Evolutionary conservation across 2,797 vertebrate genomes (phyloP).

Genomic region (Masticophis lateralis): DNA sequence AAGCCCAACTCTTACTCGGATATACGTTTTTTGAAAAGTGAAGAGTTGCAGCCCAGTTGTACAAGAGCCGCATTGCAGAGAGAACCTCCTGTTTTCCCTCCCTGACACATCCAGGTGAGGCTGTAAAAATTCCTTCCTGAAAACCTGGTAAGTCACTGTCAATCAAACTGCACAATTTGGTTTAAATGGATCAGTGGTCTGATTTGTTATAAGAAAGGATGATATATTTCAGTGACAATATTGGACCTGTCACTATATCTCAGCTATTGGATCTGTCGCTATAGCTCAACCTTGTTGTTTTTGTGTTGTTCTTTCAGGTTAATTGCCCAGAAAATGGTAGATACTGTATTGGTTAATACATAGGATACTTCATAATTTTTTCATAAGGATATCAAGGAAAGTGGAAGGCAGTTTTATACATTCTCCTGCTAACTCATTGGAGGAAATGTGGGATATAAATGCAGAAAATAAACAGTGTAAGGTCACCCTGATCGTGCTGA

Average conservation of each 20-base stretch:
- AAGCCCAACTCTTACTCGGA: neutral
- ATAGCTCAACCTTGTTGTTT: neutral
- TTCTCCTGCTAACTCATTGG: neutral
- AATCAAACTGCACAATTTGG: neutral
- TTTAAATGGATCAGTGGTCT: neutral
- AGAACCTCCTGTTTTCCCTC: neutral
- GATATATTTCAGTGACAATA: neutral
- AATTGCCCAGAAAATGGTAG: neutral
- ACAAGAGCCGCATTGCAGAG: neutral
- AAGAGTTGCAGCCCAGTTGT: neutral
- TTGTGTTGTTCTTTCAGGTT: neutral
- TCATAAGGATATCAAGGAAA: neutral
- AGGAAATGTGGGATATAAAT: neutral
- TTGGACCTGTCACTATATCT: neutral
- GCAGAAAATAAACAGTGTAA: neutral
- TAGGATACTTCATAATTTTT: neutral
- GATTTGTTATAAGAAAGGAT: neutral
- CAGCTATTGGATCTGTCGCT: neutral
- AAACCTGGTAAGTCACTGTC: neutral
- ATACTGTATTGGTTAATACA: neutral
- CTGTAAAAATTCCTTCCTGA: neutral
- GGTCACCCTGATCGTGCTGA: neutral
- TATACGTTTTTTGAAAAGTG: neutral
- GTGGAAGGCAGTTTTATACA: neutral
- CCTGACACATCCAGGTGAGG: neutral